phyloP scores from a whole-genome alignment of 2,797 vertebrate genomes.

The Centroberyx gerrardi region DNA sequence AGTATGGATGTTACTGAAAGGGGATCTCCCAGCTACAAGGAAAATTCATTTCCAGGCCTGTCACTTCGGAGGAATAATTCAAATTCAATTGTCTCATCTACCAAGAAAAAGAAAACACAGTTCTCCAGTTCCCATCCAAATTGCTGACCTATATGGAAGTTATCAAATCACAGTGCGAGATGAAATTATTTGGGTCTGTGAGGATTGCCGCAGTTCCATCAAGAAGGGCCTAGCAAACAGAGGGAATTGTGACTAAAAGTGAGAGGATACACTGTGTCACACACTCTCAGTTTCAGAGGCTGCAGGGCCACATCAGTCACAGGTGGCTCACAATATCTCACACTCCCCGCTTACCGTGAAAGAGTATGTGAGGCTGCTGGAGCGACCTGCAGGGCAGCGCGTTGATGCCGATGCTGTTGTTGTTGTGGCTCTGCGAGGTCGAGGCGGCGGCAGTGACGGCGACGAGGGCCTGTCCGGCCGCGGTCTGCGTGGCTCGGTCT shows the following conservation, averaged over 20 bases:
- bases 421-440: constrained; percentile 65
- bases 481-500: constrained; percentile 71
- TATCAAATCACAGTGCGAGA: neutral
- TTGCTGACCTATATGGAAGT: neutral
- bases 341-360: constrained; percentile 75
- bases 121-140: neutral
- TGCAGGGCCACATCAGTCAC: neutral
- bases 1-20: neutral
- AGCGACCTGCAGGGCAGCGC: constrained; percentile 69
- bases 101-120: neutral
- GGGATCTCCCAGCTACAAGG: constrained; percentile 1
- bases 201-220: neutral
- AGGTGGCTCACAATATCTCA: neutral
- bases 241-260: constrained; percentile 23
- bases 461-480: constrained; percentile 62
- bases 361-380: constrained; percentile 70
- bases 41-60: neutral
- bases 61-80: neutral
- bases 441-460: constrained; percentile 58
- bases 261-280: neutral
- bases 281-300: neutral
- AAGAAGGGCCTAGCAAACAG: constrained; percentile 14
- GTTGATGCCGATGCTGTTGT: constrained; percentile 69
- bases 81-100: neutral
- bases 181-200: constrained; percentile 20